Percentiles rank a stretch among this genome's conserved stretches.
phyloP scores from a whole-genome alignment of 1,140 invertebrate species.

The Pinna nobilis region DNA sequence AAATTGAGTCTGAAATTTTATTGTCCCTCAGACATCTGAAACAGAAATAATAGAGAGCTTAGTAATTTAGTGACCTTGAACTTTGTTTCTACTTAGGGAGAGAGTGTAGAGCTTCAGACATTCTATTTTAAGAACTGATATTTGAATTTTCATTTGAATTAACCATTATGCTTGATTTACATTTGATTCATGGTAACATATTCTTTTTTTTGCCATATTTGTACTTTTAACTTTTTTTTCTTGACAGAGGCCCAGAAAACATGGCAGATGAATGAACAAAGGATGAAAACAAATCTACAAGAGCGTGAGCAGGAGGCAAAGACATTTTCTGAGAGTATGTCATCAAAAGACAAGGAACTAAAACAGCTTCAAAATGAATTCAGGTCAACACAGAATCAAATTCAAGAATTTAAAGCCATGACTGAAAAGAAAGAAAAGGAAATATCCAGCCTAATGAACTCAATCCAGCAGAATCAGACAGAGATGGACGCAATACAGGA shows the following conservation, averaged over 20 bases:
- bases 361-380: slow-evolving; percentile 41
- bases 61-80: no score
- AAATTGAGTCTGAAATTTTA: no score
- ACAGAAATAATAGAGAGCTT: no score
- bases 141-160: no score
- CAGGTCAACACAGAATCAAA: slow-evolving; percentile 36
- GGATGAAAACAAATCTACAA: slow-evolving; percentile 3
- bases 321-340: slow-evolving; percentile 29
- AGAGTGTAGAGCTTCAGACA: no score
- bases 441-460: slow-evolving; percentile 18
- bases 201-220: no score
- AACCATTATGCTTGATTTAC: no score
- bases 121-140: no score
- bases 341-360: slow-evolving; percentile 34
- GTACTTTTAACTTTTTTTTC: not conserved
- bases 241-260: slow-evolving; percentile 36
- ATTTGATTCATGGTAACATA: no score
- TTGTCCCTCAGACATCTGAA: no score
- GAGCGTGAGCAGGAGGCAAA: slow-evolving; percentile 33
- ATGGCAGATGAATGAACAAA: slow-evolving; percentile 33
- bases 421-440: slow-evolving; percentile 40
- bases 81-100: no score
- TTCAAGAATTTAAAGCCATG: slow-evolving; percentile 30
- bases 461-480: slow-evolving; percentile 7
- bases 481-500: slow-evolving; percentile 33